Conservation (phyloP, 2,888 invertebrate genomes). For the Chrysina gloriosa region DNA sequence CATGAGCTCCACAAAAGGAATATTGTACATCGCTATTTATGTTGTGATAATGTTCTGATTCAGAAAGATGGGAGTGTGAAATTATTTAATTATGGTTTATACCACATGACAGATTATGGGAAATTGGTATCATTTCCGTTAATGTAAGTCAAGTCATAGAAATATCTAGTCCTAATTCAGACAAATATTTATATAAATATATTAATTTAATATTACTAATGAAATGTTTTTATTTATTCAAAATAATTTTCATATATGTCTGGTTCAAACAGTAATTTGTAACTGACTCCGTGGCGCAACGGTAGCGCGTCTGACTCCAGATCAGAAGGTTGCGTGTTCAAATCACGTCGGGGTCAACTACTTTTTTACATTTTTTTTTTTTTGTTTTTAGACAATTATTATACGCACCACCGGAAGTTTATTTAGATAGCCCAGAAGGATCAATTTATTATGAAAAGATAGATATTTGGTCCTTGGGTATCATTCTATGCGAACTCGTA, state of each 20-base stretch:
- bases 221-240: too few relatives aligned
- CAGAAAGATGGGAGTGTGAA: slow-evolving; percentile 80
- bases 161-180: neutral
- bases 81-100: slow-evolving; percentile 93
- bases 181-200: neutral
- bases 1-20: slow-evolving; percentile 77
- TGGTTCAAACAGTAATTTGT: neutral
- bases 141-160: slow-evolving; percentile 69
- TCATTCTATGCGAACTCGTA: slow-evolving; percentile 85
- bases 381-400: slow-evolving; percentile 73
- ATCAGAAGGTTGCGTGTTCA: slow-evolving; percentile 98
- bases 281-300: slow-evolving; percentile 91
- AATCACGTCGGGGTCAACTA: slow-evolving; percentile 92
- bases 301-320: slow-evolving; percentile 99
- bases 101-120: slow-evolving; percentile 89
- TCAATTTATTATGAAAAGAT: slow-evolving; percentile 72
- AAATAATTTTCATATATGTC: neutral
- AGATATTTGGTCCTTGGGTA: slow-evolving; percentile 96
- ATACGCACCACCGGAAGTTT: slow-evolving; percentile 86
- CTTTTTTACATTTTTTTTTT: slow-evolving; percentile 15
- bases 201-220: too few relatives aligned
- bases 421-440: slow-evolving; percentile 71
- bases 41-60: slow-evolving; percentile 85
- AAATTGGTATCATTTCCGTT: slow-evolving; percentile 91
- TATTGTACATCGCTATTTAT: slow-evolving; percentile 83